These are phyloP conservation scores for Esox masquinongy DNA, from an alignment of 2,797 vertebrate species.

Conservation along the genomic window DNA sequence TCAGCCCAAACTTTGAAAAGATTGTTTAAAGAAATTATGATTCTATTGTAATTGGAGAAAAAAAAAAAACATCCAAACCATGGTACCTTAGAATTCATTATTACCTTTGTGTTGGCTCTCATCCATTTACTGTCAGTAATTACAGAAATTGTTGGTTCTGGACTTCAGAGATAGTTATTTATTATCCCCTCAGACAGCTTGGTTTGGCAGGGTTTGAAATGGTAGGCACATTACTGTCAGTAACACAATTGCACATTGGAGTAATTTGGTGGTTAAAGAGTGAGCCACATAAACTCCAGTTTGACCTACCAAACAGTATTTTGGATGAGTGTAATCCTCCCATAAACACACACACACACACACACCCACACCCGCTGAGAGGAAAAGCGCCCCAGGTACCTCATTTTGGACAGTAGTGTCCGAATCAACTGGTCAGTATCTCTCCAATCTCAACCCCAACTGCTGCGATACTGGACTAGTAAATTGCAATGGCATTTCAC, in stretches of 20 bases:
- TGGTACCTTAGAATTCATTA: constrained; percentile 12
- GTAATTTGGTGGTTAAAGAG: background rate
- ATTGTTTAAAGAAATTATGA: no score
- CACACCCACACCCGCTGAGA: background rate
- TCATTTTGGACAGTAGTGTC: background rate
- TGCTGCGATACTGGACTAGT: background rate
- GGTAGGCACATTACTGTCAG: background rate
- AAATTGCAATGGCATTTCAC: background rate
- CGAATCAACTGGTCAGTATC: background rate
- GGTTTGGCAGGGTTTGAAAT: background rate
- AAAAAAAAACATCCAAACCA: background rate
- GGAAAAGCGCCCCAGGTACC: background rate
- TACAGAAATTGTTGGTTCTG: constrained; percentile 16
- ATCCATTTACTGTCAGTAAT: constrained; percentile 1
- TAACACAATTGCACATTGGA: background rate
- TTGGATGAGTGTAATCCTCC: background rate
- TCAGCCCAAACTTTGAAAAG: no score
- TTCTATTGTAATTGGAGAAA: no score
- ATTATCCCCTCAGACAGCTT: constrained; percentile 7
- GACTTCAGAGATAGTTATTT: constrained; percentile 20
- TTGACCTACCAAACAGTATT: background rate
- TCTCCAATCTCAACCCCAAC: background rate
- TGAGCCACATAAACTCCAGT: background rate
- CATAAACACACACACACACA: background rate
- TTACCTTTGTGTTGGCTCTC: constrained; percentile 1